A percentile compares a stretch with the other conserved stretches of the same genome.
phyloP scores from a whole-genome alignment of 2,888 invertebrate genomes.

The Elysia crispata region DNA sequence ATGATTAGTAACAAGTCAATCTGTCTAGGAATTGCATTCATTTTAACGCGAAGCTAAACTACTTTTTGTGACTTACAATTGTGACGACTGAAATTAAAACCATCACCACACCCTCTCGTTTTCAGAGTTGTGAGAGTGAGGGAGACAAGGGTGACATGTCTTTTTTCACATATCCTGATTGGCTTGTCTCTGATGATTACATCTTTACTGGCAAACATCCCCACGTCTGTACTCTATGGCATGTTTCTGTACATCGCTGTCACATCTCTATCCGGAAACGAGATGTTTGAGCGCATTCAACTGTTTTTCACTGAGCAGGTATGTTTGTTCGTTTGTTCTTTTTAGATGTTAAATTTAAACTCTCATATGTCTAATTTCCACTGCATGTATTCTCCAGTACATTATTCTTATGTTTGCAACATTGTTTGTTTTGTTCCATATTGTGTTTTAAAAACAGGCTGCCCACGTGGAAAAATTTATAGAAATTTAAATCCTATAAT shows the following conservation, averaged over 20 bases:
- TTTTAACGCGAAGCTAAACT: too few species aligned
- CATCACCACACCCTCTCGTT: slow-evolving; percentile 26
- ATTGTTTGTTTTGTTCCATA: too few species aligned
- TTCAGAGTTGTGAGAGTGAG: slow-evolving; percentile 79
- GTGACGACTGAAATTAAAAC: background rate
- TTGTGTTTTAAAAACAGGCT: too few species aligned
- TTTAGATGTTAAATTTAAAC: too few species aligned
- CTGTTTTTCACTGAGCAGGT: slow-evolving; percentile 81
- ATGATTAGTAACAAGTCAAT: too few species aligned
- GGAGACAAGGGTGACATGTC: slow-evolving; percentile 80
- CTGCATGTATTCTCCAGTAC: too few species aligned
- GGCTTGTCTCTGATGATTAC: slow-evolving; percentile 80
- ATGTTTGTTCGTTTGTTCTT: slow-evolving; percentile 28
- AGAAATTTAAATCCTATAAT: too few species aligned
- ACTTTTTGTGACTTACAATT: too few species aligned
- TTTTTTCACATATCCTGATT: slow-evolving; percentile 81
- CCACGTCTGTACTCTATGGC: slow-evolving; percentile 81
- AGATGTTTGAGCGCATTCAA: slow-evolving; percentile 81
- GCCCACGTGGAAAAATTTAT: too few species aligned
- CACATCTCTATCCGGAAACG: slow-evolving; percentile 81
- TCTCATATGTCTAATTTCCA: too few species aligned
- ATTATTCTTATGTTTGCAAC: too few species aligned
- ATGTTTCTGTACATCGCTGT: slow-evolving; percentile 82
- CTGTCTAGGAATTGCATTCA: too few species aligned
- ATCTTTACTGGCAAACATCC: slow-evolving; percentile 79